Evolutionary conservation across 2,113 vertebrate species (phyloP).

Genomic region (Syngnathus floridae): DNA sequence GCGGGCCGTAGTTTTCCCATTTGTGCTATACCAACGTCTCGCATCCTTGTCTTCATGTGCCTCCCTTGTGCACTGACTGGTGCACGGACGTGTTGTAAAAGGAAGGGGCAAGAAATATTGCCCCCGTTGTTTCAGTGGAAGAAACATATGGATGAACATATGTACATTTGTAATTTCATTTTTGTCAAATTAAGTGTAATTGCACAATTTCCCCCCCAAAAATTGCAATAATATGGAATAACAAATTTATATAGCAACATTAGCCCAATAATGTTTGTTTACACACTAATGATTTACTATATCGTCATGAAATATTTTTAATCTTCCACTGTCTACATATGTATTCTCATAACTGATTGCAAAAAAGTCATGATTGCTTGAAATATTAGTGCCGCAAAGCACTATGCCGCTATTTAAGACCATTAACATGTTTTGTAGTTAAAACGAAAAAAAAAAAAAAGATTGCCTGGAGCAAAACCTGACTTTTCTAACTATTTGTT

Average conservation of each 20-base stretch:
- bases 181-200: too few relatives aligned
- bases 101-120: too few relatives aligned
- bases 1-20: too few relatives aligned
- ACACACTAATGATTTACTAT: not conserved
- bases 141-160: too few relatives aligned
- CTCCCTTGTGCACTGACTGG: too few relatives aligned
- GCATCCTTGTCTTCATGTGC: too few relatives aligned
- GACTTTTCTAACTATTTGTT: conserved; percentile 35
- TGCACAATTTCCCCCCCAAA: too few relatives aligned
- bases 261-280: not conserved
- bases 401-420: not conserved
- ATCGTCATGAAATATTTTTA: not conserved
- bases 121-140: too few relatives aligned
- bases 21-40: too few relatives aligned
- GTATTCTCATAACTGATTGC: not conserved
- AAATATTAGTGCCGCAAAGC: not conserved
- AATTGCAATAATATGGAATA: not conserved
- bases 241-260: not conserved
- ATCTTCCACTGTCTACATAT: not conserved
- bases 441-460: not conserved
- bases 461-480: not conserved
- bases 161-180: too few relatives aligned
- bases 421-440: not conserved
- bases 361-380: not conserved
- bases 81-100: too few relatives aligned